These are phyloP conservation scores for Condylura cristata DNA, from an alignment of 2,113 vertebrate genomes.

Conservation along the genomic window DNA sequence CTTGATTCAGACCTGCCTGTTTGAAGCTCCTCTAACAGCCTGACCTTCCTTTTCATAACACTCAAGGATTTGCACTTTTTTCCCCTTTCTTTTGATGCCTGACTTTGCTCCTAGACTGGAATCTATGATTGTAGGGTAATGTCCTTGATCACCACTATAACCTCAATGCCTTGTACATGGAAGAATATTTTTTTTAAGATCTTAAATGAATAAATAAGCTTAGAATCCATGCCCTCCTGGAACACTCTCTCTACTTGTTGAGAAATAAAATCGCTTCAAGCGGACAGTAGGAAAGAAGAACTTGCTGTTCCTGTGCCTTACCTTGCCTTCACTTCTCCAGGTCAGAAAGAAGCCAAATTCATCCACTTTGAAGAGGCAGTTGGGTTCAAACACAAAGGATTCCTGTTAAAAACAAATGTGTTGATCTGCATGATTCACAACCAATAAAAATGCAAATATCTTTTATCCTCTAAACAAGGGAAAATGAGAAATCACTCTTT, in stretches of 20 bases:
- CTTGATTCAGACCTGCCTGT: constrained; percentile 5
- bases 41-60: neutral
- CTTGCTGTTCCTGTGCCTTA: constrained; percentile 74
- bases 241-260: fast-evolving
- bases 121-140: neutral
- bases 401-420: constrained; percentile 88
- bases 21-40: neutral
- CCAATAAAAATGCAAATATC: constrained; percentile 55
- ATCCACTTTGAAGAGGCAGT: constrained; percentile 96
- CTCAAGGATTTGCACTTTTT: neutral
- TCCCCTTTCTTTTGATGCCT: neutral
- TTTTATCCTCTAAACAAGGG: constrained; percentile 3
- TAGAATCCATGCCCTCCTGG: neutral
- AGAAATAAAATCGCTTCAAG: neutral
- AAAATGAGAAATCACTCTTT: neutral
- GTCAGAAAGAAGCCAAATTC: constrained; percentile 98
- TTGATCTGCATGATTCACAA: neutral
- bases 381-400: constrained; percentile 96
- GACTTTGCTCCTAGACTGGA: neutral
- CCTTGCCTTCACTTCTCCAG: constrained; percentile 99
- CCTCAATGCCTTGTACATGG: neutral
- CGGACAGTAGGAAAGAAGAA: neutral
- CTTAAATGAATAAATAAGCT: neutral
- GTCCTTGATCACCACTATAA: neutral
- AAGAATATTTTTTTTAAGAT: neutral